Evolutionary conservation across 2,888 invertebrate genomes (phyloP).

Genomic region (Chironomus riparius): DNA sequence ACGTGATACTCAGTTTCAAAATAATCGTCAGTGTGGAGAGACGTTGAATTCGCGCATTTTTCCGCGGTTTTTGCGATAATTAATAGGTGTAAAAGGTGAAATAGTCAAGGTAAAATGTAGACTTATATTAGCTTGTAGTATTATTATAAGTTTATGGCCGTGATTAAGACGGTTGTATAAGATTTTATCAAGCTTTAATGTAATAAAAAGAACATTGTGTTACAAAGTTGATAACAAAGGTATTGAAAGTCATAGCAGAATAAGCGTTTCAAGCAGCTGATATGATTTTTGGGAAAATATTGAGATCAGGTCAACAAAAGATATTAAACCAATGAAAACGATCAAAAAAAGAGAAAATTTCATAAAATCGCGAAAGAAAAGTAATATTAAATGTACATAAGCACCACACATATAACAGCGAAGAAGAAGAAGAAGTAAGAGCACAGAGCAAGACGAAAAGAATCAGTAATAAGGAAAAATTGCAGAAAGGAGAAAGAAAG

Average conservation of each 20-base stretch:
- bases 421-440: background rate
- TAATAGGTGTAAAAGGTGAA: no score
- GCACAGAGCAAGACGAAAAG: background rate
- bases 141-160: background rate
- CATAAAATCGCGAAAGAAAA: conserved; percentile 1
- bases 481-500: no score
- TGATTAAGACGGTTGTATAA: background rate
- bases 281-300: no score
- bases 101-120: no score
- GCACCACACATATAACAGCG: background rate
- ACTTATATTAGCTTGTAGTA: no score
- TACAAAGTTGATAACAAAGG: no score
- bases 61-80: conserved; percentile 3
- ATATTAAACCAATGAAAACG: background rate
- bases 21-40: conserved; percentile 5
- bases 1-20: background rate
- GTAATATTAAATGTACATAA: background rate
- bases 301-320: no score
- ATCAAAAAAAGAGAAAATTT: background rate
- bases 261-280: no score
- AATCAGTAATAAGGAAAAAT: no score
- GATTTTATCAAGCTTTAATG: no score
- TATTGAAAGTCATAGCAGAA: no score
- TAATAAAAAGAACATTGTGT: no score
- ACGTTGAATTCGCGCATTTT: conserved; percentile 12